Conservation (phyloP, 2,888 invertebrate genomes). For the Aspidiotus rigidus region DNA sequence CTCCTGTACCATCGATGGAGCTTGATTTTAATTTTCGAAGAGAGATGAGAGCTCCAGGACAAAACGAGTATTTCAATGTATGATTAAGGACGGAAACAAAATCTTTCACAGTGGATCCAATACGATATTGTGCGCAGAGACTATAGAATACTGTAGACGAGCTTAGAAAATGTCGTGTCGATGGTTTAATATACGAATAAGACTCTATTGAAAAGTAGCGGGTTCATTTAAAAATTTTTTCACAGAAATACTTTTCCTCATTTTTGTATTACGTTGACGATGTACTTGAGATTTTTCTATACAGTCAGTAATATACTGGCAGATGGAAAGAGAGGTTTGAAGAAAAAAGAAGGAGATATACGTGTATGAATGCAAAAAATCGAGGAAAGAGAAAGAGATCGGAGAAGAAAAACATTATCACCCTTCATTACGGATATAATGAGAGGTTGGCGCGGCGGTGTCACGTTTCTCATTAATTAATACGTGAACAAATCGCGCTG, state of each 20-base stretch:
- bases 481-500: conserved; percentile 31
- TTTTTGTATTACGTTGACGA: not conserved
- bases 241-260: conserved; percentile 5
- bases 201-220: conserved; percentile 7
- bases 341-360: conserved; percentile 2
- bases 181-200: no score
- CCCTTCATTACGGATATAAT: conserved; percentile 17
- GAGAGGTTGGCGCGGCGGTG: conserved; percentile 17
- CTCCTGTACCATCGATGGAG: no score
- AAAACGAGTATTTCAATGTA: no score
- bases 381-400: not conserved
- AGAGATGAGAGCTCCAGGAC: no score
- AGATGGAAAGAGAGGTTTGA: not conserved
- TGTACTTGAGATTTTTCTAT: not conserved
- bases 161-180: no score
- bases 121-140: no score
- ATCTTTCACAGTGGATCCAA: no score
- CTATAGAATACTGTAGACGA: no score
- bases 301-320: not conserved
- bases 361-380: not conserved
- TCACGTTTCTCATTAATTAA: conserved; percentile 33
- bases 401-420: conserved; percentile 4
- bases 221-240: conserved; percentile 2
- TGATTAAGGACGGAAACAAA: no score
- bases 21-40: no score